Evolutionary conservation across 2,113 vertebrate species (phyloP).

Genomic region (Cryptotis parvus): DNA sequence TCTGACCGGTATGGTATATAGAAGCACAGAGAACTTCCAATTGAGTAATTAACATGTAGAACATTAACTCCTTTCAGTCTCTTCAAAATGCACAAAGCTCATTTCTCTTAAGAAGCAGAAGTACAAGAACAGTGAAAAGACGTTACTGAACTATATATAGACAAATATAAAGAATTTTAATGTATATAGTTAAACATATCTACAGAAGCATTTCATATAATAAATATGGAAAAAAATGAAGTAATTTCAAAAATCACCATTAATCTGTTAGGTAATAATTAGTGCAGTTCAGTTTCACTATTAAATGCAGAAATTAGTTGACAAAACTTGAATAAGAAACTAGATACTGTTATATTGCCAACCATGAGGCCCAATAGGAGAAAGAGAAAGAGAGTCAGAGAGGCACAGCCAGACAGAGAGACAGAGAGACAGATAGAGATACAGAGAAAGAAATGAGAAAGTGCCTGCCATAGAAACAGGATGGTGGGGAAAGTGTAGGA

Average conservation of each 20-base stretch:
- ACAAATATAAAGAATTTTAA: too few relatives aligned
- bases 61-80: neutral
- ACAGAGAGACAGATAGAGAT: too few relatives aligned
- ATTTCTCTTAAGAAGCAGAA: conserved; percentile 9
- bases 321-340: neutral
- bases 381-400: too few relatives aligned
- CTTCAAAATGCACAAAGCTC: neutral
- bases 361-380: too few relatives aligned
- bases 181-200: neutral
- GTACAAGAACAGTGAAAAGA: neutral
- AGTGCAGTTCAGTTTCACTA: neutral
- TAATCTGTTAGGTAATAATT: neutral
- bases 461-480: too few relatives aligned
- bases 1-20: too few relatives aligned
- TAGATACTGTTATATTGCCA: too few relatives aligned
- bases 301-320: neutral
- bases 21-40: too few relatives aligned
- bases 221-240: neutral
- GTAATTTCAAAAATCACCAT: neutral
- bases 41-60: neutral
- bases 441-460: too few relatives aligned
- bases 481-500: too few relatives aligned
- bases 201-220: neutral
- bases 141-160: neutral
- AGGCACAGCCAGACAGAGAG: too few relatives aligned